Percentiles rank a stretch among this genome's conserved stretches.
Conservation (phyloP, 2,113 vertebrate species). For the Australoheros scitulus region DNA sequence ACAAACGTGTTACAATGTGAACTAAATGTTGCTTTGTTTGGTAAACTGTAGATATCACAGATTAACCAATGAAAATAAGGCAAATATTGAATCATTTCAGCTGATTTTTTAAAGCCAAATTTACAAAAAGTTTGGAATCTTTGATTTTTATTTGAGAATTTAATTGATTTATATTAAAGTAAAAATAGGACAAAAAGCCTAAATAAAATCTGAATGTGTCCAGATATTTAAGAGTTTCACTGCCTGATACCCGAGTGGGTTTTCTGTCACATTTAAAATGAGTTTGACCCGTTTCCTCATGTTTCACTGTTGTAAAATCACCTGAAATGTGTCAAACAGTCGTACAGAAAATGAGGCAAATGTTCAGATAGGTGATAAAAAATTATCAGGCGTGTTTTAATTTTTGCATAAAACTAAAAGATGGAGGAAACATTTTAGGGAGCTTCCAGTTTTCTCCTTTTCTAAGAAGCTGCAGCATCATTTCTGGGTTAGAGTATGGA, state of each 20-base stretch:
- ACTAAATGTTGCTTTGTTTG: background rate
- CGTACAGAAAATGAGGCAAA: background rate
- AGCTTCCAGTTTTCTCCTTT: fast-evolving
- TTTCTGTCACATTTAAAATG: too few relatives aligned
- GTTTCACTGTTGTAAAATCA: too few relatives aligned
- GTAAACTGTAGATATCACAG: fast-evolving
- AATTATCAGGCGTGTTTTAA: background rate
- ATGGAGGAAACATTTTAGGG: too few relatives aligned
- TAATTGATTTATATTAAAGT: background rate
- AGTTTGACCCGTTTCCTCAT: too few relatives aligned
- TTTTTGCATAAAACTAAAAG: background rate
- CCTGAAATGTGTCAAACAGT: background rate
- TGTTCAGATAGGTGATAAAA: background rate
- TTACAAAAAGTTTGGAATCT: background rate
- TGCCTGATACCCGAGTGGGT: too few relatives aligned
- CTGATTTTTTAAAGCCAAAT: background rate
- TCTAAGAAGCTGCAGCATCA: background rate
- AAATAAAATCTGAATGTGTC: background rate
- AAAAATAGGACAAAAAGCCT: background rate
- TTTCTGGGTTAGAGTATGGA: fast-evolving
- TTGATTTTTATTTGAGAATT: background rate
- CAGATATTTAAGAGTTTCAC: too few relatives aligned
- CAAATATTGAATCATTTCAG: background rate
- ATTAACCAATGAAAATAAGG: background rate
- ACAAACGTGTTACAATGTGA: fast-evolving